Conservation (phyloP, 2,888 invertebrate genomes). For the Chymomyza amoena region DNA sequence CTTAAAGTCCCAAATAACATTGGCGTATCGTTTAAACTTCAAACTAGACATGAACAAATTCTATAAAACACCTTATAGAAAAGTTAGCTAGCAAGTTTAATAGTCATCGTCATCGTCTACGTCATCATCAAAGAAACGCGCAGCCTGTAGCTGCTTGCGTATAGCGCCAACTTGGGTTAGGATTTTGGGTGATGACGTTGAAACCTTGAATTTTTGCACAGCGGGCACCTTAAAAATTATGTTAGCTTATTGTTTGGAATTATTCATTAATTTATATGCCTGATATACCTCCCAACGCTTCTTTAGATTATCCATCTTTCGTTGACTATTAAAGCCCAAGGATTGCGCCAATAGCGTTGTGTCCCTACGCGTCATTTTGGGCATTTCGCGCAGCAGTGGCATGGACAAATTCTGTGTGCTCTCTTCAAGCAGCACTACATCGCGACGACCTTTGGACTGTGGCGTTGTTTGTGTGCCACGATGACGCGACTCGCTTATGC, state of each 20-base stretch:
- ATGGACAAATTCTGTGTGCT: constrained; percentile 80
- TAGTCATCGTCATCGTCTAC: constrained; percentile 40
- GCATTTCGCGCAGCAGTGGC: constrained; percentile 82
- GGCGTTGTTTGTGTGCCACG: constrained; percentile 75
- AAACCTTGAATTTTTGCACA: constrained; percentile 80
- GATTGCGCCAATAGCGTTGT: constrained; percentile 31
- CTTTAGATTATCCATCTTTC: constrained; percentile 76
- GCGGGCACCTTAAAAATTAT: constrained; percentile 80
- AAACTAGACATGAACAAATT: constrained; percentile 27
- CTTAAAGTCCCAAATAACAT: not conserved
- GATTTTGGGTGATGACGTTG: constrained; percentile 79
- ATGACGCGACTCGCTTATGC: constrained; percentile 65
- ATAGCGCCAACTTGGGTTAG: constrained; percentile 85
- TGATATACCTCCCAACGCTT: constrained; percentile 80
- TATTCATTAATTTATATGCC: not conserved
- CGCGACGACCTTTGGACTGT: constrained; percentile 58
- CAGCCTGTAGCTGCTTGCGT: constrained; percentile 83
- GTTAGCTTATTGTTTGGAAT: not conserved
- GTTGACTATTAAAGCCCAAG: constrained; percentile 31
- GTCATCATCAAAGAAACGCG: constrained; percentile 79
- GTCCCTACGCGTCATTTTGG: constrained; percentile 75
- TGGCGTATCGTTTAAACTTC: not conserved
- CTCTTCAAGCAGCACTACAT: constrained; percentile 67
- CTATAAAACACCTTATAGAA: constrained; percentile 10
- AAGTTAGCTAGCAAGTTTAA: constrained; percentile 23